Evolutionary conservation across 2,888 invertebrate species (phyloP), one percentile per base, ranked within the genome.

Genomic region (Arge pagana): DNA sequence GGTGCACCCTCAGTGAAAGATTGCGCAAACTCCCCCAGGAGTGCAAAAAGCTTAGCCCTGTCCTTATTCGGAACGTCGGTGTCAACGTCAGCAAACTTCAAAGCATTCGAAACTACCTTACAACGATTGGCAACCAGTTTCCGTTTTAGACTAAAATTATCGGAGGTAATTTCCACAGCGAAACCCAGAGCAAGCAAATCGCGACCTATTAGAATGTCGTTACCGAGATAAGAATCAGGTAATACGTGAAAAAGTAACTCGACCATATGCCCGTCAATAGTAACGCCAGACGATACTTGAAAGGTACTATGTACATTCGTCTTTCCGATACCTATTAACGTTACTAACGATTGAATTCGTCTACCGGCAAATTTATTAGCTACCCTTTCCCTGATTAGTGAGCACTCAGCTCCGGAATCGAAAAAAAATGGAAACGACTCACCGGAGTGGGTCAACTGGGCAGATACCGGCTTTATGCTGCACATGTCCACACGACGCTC

Each of bases 201-300:
- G 37, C 37, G 37, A 37, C 21, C 37, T 1, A 21, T 37, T 13
- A 37, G 7, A 19, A 37, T 37, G 23, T 37, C 23, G 7, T 37
- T 7, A 21, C 37, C 11, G 23, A 37, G 40, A 1, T 3, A 40
- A 4, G 24, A 10, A 10, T 40, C 40, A 15, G 40, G 18, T 42
- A 42, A 28, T 1, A 50, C 30, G 18, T 40, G 33, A 18, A 31
- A 30, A 30, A 39, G 62, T 60, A 66, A 62, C 75, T 71, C 48
- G 74, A 77, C 50, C 70, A 74, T 39, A 76, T 77, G 28, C 18
- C 23, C 26, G 21, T 15, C 10, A 40, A 48, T 30, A 8, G 10
- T 6, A 7, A 39, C 39, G 2, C 13, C 6, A 5, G 39, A 11
- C 0, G 23, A 23, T 23, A 39, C 8, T 39, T 39, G 39, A 39